A percentile compares a stretch with the other conserved stretches of the same genome.
Evolutionary conservation across 2,888 invertebrate genomes (phyloP).

Genomic region (Oligia latruncula): DNA sequence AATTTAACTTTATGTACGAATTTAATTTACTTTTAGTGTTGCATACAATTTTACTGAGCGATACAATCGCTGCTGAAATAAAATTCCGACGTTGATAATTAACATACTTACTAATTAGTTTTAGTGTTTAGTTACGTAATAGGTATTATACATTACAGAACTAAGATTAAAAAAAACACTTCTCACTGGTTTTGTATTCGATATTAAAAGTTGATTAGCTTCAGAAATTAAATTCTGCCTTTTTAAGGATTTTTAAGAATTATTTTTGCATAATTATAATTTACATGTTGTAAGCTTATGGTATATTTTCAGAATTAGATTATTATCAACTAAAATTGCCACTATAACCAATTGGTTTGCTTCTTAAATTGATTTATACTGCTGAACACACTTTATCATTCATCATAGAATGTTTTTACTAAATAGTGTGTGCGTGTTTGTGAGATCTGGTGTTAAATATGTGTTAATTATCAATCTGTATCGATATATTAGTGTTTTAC

Average conservation of each 20-base stretch:
- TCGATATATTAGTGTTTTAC: conserved; percentile 24
- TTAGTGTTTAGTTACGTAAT: conserved; percentile 33
- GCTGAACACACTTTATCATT: conserved; percentile 9
- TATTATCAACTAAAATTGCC: not conserved
- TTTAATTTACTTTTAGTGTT: conserved; percentile 44
- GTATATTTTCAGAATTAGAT: conserved; percentile 8
- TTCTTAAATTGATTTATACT: conserved; percentile 19
- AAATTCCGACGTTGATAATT: conserved; percentile 32
- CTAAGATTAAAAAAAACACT: not conserved
- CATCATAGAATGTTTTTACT: conserved; percentile 13
- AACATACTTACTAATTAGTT: conserved; percentile 10
- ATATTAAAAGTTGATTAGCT: conserved; percentile 13
- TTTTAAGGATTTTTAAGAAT: not conserved
- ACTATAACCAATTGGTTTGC: not conserved
- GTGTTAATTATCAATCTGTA: conserved; percentile 20
- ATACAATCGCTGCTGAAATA: conserved; percentile 51
- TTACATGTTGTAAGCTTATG: not conserved
- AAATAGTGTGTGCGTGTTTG: conserved; percentile 38
- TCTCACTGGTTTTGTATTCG: conserved; percentile 23
- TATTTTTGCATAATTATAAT: not conserved
- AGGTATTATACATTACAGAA: not conserved
- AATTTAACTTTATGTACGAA: conserved; percentile 40
- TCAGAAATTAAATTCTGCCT: conserved; percentile 16
- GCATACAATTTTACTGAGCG: conserved; percentile 33
- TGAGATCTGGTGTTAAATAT: conserved; percentile 31